Evolutionary conservation across 2,797 vertebrate species (phyloP).

Genomic region (Sebastes miniatus): DNA sequence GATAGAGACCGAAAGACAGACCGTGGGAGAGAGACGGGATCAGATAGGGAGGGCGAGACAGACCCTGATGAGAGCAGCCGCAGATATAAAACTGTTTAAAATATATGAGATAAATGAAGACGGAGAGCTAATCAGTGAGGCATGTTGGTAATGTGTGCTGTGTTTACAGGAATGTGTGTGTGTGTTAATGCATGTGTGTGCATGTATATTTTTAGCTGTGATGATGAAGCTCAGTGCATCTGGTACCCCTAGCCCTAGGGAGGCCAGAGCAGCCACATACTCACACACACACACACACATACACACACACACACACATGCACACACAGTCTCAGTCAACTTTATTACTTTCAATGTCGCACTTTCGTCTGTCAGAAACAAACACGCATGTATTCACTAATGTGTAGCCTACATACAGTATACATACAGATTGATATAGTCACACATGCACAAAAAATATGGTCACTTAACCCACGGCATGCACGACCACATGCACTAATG

Average conservation of each 20-base stretch:
- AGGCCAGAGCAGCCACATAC: constrained; percentile 28
- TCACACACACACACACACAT: background rate
- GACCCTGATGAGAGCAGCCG: constrained; percentile 24
- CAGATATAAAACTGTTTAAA: constrained; percentile 17
- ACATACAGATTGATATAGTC: background rate
- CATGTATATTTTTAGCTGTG: constrained; percentile 72
- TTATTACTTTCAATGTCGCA: constrained; percentile 15
- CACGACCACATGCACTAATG: background rate
- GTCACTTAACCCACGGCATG: background rate
- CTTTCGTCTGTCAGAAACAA: background rate
- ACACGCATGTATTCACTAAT: background rate
- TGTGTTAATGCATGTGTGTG: constrained; percentile 23
- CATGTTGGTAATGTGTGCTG: constrained; percentile 50
- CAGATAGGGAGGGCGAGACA: constrained; percentile 36
- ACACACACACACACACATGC: background rate
- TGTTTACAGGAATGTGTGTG: constrained; percentile 41
- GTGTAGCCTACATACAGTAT: background rate
- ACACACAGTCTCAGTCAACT: background rate
- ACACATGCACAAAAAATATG: constrained; percentile 3
- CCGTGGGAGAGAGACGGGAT: constrained; percentile 30
- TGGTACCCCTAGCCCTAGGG: constrained; percentile 72
- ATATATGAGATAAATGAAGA: constrained; percentile 40
- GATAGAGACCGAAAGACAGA: constrained; percentile 47
- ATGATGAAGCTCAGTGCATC: constrained; percentile 72
- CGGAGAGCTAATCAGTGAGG: constrained; percentile 50